Conservation (phyloP, 2,797 vertebrate species). For the Forpus xanthops region DNA sequence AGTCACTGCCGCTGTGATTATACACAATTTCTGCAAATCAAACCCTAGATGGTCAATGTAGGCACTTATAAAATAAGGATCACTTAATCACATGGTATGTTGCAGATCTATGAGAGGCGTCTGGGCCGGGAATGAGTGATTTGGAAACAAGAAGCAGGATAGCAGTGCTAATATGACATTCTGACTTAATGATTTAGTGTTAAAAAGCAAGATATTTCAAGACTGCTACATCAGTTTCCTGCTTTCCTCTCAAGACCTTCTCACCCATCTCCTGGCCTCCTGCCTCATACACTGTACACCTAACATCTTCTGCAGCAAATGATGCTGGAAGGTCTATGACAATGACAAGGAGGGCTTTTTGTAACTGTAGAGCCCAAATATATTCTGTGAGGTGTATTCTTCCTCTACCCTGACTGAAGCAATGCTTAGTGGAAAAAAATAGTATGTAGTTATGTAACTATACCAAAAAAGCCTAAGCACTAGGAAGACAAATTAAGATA, state of each 20-base stretch:
- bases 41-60: not conserved
- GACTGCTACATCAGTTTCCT: not conserved
- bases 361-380: not conserved
- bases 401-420: not conserved
- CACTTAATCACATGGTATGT: not conserved
- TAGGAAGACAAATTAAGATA: not conserved
- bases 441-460: not conserved
- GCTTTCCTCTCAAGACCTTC: not conserved
- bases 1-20: not conserved
- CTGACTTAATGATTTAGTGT: not conserved
- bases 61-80: not conserved
- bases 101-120: not conserved
- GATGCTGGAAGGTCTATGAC: not conserved
- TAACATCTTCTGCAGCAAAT: not conserved
- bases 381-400: not conserved
- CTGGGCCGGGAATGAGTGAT: not conserved
- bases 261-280: not conserved
- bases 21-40: constrained; percentile 30
- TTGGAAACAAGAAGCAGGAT: not conserved
- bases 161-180: not conserved
- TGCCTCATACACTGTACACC: not conserved
- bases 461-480: not conserved
- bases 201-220: not conserved
- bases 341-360: not conserved
- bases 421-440: not conserved